phyloP scores from a whole-genome alignment of 2,797 vertebrate species.

The Corythornis leucogaster region DNA sequence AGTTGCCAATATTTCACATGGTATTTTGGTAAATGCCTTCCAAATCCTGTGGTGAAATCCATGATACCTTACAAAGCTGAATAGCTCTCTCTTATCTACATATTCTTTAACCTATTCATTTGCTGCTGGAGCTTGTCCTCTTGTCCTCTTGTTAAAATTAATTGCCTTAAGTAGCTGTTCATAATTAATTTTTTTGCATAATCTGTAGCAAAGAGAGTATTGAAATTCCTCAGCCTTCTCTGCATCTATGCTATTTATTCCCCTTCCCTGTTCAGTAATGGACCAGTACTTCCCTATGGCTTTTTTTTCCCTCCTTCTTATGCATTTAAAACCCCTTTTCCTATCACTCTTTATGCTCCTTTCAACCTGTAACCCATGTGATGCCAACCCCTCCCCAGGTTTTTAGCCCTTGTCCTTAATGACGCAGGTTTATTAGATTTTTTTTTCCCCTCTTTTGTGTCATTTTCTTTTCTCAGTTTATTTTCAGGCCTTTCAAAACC shows the following conservation, averaged over 20 bases:
- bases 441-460: background rate
- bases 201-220: background rate
- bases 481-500: slow-evolving; percentile 13
- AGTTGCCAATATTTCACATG: background rate
- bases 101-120: background rate
- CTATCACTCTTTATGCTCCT: background rate
- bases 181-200: background rate
- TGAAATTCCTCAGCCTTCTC: slow-evolving; percentile 7
- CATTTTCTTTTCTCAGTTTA: slow-evolving; percentile 33
- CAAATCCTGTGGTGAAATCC: background rate
- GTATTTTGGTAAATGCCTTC: background rate
- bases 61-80: background rate
- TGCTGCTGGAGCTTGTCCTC: slow-evolving; percentile 4
- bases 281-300: background rate
- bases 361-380: slow-evolving; percentile 2
- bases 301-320: background rate
- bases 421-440: background rate
- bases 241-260: slow-evolving; percentile 4
- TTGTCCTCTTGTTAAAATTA: slow-evolving; percentile 8
- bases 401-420: background rate
- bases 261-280: background rate
- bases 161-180: slow-evolving; percentile 28
- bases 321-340: slow-evolving; percentile 9
- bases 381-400: background rate
- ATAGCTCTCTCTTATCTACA: background rate